Evolutionary conservation across 2,888 invertebrate species (phyloP).

Genomic region (Notodonta dromedarius): DNA sequence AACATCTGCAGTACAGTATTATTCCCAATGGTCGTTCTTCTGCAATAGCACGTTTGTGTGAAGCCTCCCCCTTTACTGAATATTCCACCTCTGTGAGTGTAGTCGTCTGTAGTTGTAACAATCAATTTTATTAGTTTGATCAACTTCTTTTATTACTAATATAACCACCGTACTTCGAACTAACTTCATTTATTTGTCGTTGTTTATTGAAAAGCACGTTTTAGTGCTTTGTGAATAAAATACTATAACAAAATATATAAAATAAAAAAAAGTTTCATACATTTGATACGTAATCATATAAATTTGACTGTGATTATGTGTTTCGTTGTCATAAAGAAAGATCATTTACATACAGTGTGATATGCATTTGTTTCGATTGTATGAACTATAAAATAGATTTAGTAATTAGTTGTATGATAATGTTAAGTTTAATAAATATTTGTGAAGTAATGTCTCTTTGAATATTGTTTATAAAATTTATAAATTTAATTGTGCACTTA

Average conservation of each 20-base stretch:
- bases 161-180: constrained; percentile 11
- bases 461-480: too few species aligned
- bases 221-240: constrained; percentile 53
- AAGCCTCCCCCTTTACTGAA: neutral
- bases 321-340: constrained; percentile 25
- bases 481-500: too few species aligned
- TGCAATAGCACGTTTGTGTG: neutral
- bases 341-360: constrained; percentile 36
- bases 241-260: neutral
- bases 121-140: neutral
- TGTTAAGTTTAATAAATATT: constrained; percentile 77
- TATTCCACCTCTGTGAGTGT: neutral
- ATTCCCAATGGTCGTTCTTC: neutral
- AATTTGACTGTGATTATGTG: constrained; percentile 29
- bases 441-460: constrained; percentile 38
- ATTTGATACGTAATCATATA: constrained; percentile 24
- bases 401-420: constrained; percentile 55
- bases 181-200: constrained; percentile 15
- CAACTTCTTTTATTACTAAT: neutral
- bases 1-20: too few species aligned
- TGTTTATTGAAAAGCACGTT: constrained; percentile 50
- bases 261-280: constrained; percentile 18
- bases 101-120: neutral
- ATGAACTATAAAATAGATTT: constrained; percentile 66
- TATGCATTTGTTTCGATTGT: constrained; percentile 66